Evolutionary conservation across 2,888 invertebrate species (phyloP).

Genomic region (Hirtodrosophila duncani): DNA sequence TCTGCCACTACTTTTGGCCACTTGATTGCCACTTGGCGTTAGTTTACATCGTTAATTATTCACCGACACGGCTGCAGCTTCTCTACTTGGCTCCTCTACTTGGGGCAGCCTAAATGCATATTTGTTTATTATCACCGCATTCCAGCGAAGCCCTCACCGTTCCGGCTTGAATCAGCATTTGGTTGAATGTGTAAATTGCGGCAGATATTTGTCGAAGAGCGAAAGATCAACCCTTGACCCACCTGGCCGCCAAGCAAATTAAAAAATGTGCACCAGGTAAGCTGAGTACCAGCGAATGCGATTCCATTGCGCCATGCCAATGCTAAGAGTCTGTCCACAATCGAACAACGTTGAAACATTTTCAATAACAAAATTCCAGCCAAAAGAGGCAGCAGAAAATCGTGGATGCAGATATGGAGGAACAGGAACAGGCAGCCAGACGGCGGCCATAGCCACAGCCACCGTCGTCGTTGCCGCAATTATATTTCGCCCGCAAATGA

Average conservation of each 20-base stretch:
- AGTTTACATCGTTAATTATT: slow-evolving; percentile 53
- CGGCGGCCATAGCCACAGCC: slow-evolving; percentile 7
- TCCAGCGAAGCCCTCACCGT: too few relatives aligned
- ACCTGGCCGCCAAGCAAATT: slow-evolving; percentile 8
- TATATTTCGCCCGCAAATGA: slow-evolving; percentile 70
- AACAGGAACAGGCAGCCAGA: slow-evolving; percentile 1
- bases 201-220: too few relatives aligned
- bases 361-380: slow-evolving; percentile 68
- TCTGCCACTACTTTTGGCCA: not conserved
- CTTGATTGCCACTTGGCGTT: slow-evolving; percentile 28
- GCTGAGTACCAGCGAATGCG: not conserved
- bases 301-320: slow-evolving; percentile 21
- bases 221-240: slow-evolving; percentile 25
- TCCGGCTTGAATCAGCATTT: too few relatives aligned
- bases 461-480: slow-evolving; percentile 50
- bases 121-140: not conserved
- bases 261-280: slow-evolving; percentile 7
- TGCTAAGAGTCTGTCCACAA: slow-evolving; percentile 5
- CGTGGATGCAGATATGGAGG: slow-evolving; percentile 39
- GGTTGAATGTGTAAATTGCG: too few relatives aligned
- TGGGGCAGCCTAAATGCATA: not conserved
- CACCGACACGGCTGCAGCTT: slow-evolving; percentile 6
- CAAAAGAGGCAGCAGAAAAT: slow-evolving; percentile 31
- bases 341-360: slow-evolving; percentile 56
- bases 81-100: not conserved